phyloP scores from a whole-genome alignment of 2,888 invertebrate species.

The Callimorpha dominula region DNA sequence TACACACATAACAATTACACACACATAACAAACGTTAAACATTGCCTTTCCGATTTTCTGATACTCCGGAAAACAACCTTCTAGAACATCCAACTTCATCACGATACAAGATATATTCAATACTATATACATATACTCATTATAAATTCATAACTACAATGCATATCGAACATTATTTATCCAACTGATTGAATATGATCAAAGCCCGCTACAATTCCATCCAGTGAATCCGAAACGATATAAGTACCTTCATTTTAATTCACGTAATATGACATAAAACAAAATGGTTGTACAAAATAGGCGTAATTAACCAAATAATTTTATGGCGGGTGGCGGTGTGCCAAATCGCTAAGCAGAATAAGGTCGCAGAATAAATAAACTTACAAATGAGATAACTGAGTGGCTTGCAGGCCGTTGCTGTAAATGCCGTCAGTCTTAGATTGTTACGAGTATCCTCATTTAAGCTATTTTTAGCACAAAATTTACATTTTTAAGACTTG shows the following conservation, averaged over 20 bases:
- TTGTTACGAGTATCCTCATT: conserved; percentile 26
- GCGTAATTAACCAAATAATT: conserved; percentile 45
- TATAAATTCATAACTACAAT: conserved; percentile 14
- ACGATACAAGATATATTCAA: background rate
- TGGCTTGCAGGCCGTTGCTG: conserved; percentile 15
- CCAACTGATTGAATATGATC: conserved; percentile 56
- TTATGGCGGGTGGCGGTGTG: conserved; percentile 39
- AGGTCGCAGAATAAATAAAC: conserved; percentile 25
- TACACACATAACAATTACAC: no score
- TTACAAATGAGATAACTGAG: conserved; percentile 36
- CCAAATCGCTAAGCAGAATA: conserved; percentile 48
- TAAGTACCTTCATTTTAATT: conserved; percentile 1
- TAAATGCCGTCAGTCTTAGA: conserved; percentile 15
- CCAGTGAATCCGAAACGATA: conserved; percentile 6
- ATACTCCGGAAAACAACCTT: background rate
- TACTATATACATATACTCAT: background rate
- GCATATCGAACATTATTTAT: conserved; percentile 33
- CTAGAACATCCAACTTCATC: background rate
- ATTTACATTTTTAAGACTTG: conserved; percentile 3
- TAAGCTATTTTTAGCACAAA: conserved; percentile 14
- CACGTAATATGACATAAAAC: conserved; percentile 28
- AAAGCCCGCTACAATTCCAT: conserved; percentile 44
- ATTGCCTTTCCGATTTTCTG: background rate
- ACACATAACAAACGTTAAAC: background rate
- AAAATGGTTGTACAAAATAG: conserved; percentile 32